phyloP scores from a whole-genome alignment of 2,888 invertebrate species.

The Pyrocoelia pectoralis region DNA sequence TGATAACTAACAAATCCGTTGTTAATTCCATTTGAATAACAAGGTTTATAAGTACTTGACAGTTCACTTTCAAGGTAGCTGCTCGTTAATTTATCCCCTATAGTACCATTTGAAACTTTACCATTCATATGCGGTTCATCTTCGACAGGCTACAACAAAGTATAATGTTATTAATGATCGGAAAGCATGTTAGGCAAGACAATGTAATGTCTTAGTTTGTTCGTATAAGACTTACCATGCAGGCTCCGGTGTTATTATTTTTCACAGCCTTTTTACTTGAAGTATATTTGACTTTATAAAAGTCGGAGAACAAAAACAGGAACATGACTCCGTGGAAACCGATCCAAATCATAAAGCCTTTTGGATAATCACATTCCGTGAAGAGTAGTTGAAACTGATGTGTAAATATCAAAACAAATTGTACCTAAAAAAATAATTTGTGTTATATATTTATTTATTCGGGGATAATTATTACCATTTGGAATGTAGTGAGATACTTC shows the following conservation, averaged over 20 bases:
- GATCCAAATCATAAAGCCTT: constrained; percentile 92
- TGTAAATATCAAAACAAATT: constrained; percentile 90
- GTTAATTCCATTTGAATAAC: constrained; percentile 70
- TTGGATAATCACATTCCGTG: constrained; percentile 91
- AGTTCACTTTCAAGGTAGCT: constrained; percentile 64
- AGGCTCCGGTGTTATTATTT: constrained; percentile 60
- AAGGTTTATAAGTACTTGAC: constrained; percentile 66
- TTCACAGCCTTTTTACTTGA: constrained; percentile 54
- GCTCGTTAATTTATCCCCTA: constrained; percentile 55
- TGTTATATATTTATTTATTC: background rate
- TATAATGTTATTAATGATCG: too few relatives aligned
- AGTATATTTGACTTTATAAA: constrained; percentile 86
- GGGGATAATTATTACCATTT: constrained; percentile 77
- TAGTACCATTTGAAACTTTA: constrained; percentile 59
- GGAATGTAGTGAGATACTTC: constrained; percentile 92
- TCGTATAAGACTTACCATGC: constrained; percentile 85
- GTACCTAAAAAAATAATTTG: constrained; percentile 71
- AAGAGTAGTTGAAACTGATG: constrained; percentile 93
- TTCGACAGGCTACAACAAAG: constrained; percentile 68
- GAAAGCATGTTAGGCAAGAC: too few relatives aligned
- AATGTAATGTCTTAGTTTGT: too few relatives aligned
- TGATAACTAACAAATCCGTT: constrained; percentile 65
- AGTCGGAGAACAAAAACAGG: constrained; percentile 92
- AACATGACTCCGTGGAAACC: constrained; percentile 93
- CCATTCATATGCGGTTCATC: constrained; percentile 54